Conservation (phyloP, 2,888 invertebrate species). For the Aleiodes testaceus region DNA sequence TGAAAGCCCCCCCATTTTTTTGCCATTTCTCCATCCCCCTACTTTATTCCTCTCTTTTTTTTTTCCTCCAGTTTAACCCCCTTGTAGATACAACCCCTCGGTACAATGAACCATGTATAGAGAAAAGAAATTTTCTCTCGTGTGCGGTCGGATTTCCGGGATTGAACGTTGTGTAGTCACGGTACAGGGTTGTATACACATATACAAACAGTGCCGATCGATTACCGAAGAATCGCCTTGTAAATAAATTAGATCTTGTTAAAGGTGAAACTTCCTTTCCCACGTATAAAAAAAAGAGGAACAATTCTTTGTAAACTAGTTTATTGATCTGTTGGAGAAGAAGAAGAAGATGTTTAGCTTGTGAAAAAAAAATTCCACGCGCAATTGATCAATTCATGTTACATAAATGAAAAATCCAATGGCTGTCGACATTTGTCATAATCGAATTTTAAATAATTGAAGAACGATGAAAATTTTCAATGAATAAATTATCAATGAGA, state of each 20-base stretch:
- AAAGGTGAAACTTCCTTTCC: conserved; percentile 10
- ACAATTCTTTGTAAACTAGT: not conserved
- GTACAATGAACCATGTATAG: not conserved
- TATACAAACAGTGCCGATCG: conserved; percentile 9
- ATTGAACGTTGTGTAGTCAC: conserved; percentile 1
- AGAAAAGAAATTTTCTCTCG: conserved; percentile 15
- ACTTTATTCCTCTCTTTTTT: no score
- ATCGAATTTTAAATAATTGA: no score
- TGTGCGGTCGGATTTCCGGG: conserved; percentile 26
- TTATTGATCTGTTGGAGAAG: not conserved
- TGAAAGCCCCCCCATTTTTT: not conserved
- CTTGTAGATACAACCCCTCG: conserved; percentile 5
- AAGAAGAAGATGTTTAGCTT: no score
- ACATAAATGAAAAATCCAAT: no score
- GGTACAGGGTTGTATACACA: not conserved
- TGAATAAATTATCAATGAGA: conserved; percentile 14
- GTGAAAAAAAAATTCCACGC: no score
- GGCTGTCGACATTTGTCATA: no score
- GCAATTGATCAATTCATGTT: no score
- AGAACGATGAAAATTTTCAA: not conserved
- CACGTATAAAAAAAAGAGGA: conserved; percentile 1
- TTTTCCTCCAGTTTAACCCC: not conserved
- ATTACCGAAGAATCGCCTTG: conserved; percentile 2
- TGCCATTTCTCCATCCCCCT: not conserved
- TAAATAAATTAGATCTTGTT: conserved; percentile 28